These are phyloP conservation scores for Cephus cinctus DNA, from an alignment of 1,140 invertebrate species.

Conservation along the genomic window DNA sequence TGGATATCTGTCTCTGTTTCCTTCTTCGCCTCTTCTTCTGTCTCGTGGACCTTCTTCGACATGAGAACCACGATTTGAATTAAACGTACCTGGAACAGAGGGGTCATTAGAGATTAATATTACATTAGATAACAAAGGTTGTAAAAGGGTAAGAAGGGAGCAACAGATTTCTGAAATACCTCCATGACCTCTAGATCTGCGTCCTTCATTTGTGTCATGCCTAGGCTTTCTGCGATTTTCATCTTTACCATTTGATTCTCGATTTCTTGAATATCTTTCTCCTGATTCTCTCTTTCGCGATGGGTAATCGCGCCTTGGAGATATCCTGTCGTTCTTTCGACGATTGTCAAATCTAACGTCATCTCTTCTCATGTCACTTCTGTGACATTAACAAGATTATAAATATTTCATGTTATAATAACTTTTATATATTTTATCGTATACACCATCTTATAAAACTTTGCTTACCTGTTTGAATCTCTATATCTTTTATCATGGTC, in stretches of 20 bases:
- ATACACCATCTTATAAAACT: constrained; percentile 12
- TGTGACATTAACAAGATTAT: too few relatives aligned
- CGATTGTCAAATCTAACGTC: not conserved
- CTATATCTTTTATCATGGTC: constrained; percentile 13
- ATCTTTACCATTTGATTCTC: constrained; percentile 13
- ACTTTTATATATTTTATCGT: constrained; percentile 2
- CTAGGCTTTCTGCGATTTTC: constrained; percentile 13
- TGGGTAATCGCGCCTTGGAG: not conserved
- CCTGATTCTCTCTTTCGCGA: not conserved
- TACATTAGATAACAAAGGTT: too few relatives aligned
- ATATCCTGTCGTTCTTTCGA: not conserved
- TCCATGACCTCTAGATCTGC: constrained; percentile 17
- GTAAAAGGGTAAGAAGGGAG: too few relatives aligned
- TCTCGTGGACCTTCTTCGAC: constrained; percentile 31
- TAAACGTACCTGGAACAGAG: too few relatives aligned
- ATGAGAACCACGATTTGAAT: constrained; percentile 25
- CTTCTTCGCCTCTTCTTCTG: constrained; percentile 17
- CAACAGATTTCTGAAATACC: not conserved
- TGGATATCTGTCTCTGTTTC: constrained; percentile 16
- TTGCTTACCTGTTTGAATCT: constrained; percentile 9
- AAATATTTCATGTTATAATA: not conserved
- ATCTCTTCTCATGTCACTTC: too few relatives aligned
- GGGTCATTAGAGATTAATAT: too few relatives aligned
- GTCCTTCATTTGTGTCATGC: constrained; percentile 22
- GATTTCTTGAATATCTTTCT: constrained; percentile 7